phyloP scores from a whole-genome alignment of 2,797 vertebrate species.

The Brachymystax lenok region DNA sequence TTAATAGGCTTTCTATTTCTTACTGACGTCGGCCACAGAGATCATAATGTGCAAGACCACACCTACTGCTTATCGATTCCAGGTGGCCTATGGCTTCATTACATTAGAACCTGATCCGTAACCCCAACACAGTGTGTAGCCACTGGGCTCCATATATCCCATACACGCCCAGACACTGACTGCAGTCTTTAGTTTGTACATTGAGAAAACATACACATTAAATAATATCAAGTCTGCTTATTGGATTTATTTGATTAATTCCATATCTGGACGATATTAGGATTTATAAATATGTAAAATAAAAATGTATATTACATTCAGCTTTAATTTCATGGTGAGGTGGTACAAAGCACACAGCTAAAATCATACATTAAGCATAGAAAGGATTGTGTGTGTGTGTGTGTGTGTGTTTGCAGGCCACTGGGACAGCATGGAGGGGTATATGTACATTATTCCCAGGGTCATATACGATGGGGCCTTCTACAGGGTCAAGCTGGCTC shows the following conservation, averaged over 20 bases:
- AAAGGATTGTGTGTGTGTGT: conserved; percentile 14
- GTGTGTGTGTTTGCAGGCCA: conserved; percentile 78
- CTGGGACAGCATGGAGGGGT: conserved; percentile 99
- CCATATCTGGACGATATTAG: not conserved
- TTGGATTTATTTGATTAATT: not conserved
- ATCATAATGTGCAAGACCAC: not conserved
- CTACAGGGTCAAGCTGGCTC: conserved; percentile 91
- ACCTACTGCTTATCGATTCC: not conserved
- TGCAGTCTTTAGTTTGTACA: not conserved
- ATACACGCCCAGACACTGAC: not conserved
- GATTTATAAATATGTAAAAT: not conserved
- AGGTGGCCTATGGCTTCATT: conserved; percentile 3
- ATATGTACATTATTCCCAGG: conserved; percentile 96
- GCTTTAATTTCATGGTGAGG: not conserved
- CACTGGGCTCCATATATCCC: not conserved
- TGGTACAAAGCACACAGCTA: not conserved
- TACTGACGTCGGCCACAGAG: too few species aligned
- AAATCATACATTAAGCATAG: not conserved
- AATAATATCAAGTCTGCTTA: not conserved
- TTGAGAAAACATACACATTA: not conserved
- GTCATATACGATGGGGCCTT: conserved; percentile 97
- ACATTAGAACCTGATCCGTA: not conserved
- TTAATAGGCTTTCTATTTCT: too few species aligned
- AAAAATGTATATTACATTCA: not conserved
- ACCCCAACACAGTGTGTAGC: not conserved